These are phyloP conservation scores for Eupithecia centaureata DNA, from an alignment of 2,888 invertebrate genomes.

Conservation along the genomic window DNA sequence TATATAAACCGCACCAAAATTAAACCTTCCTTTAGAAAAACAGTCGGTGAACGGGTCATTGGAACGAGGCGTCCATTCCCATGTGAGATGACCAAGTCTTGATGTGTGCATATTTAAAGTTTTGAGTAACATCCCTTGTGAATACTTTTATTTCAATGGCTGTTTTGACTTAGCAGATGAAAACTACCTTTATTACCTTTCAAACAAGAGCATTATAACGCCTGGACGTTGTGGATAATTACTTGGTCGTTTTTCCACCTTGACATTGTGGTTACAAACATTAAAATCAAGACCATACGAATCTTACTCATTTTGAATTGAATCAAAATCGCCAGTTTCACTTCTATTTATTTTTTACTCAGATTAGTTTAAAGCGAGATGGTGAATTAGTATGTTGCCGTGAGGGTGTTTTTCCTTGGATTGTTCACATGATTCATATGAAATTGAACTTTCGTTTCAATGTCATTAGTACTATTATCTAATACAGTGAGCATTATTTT, in stretches of 20 bases:
- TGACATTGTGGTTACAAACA: too few species aligned
- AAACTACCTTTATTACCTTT: neutral
- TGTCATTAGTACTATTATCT: neutral
- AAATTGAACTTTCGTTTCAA: neutral
- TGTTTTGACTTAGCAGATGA: neutral
- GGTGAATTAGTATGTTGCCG: neutral
- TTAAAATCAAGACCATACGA: slow-evolving; percentile 5
- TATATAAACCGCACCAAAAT: neutral
- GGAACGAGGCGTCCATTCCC: neutral
- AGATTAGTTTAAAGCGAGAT: neutral
- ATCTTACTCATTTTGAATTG: neutral
- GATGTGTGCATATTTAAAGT: neutral
- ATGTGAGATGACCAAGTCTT: neutral
- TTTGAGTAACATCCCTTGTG: neutral
- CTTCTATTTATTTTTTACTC: neutral
- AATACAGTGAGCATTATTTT: neutral
- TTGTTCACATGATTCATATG: neutral
- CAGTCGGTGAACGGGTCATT: neutral
- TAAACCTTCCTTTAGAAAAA: neutral
- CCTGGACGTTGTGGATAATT: too few species aligned
- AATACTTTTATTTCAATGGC: neutral
- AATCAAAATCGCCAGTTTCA: neutral
- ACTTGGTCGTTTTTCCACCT: too few species aligned
- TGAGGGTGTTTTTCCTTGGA: slow-evolving; percentile 22
- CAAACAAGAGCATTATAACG: too few species aligned